Conservation (phyloP, 2,888 invertebrate species). For the Homarus gammarus region DNA sequence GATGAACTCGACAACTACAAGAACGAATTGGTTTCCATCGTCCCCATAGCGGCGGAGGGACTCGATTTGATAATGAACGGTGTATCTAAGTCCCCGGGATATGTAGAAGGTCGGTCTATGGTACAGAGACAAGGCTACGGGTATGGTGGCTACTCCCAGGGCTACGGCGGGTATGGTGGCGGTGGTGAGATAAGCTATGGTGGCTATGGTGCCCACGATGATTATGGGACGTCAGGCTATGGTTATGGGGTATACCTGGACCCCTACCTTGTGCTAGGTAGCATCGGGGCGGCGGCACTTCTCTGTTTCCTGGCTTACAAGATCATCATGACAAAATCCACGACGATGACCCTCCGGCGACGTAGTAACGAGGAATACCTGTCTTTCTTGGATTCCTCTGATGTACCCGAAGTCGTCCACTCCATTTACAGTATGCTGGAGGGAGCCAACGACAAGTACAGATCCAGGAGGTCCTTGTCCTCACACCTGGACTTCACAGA, state of each 20-base stretch:
- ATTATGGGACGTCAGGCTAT: background rate
- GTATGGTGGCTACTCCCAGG: slow-evolving; percentile 32
- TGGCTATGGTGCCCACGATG: slow-evolving; percentile 29
- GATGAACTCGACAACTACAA: slow-evolving; percentile 51
- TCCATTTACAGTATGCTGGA: slow-evolving; percentile 21
- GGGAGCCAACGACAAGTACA: slow-evolving; percentile 20
- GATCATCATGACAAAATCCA: slow-evolving; percentile 33
- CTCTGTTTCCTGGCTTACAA: slow-evolving; percentile 60
- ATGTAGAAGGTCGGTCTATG: slow-evolving; percentile 26
- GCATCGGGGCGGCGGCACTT: slow-evolving; percentile 69
- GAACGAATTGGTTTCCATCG: slow-evolving; percentile 23
- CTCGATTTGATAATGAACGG: slow-evolving; percentile 37
- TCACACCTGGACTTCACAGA: slow-evolving; percentile 3
- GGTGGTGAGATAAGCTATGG: slow-evolving; percentile 16
- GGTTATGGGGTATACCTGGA: slow-evolving; percentile 49
- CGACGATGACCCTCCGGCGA: background rate
- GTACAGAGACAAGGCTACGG: background rate
- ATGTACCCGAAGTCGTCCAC: slow-evolving; percentile 14
- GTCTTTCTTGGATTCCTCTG: slow-evolving; percentile 11
- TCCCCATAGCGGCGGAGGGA: slow-evolving; percentile 46
- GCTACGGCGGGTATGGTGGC: slow-evolving; percentile 22
- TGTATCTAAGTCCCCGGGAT: background rate
- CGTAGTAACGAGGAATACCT: background rate
- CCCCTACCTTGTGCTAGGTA: slow-evolving; percentile 66
- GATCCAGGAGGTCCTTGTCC: background rate